phyloP scores from a whole-genome alignment of 92 coral and sea anemone species.

The Scolanthus callimorphus region DNA sequence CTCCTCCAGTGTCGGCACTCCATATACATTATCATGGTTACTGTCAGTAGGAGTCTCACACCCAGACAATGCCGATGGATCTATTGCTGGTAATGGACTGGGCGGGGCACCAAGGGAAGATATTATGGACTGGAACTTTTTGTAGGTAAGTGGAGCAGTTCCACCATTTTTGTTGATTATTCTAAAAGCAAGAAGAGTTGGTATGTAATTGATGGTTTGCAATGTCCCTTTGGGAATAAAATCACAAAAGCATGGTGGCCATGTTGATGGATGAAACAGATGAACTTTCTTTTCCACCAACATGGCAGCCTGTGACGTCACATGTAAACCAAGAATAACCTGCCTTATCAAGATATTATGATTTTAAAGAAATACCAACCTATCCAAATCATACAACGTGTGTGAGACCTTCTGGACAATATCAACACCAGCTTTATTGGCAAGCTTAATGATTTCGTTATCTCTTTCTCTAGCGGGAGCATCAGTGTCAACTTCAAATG shows the following conservation, averaged over 20 bases:
- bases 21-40: constrained; percentile 22
- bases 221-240: not conserved
- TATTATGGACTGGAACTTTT: constrained; percentile 43
- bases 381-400: constrained; percentile 50
- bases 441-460: constrained; percentile 38
- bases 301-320: no score
- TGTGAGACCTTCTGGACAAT: constrained; percentile 46
- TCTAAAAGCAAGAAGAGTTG: constrained; percentile 5
- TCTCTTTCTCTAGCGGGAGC: constrained; percentile 45
- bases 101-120: constrained; percentile 50
- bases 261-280: not conserved
- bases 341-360: no score
- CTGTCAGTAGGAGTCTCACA: constrained; percentile 33
- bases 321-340: no score
- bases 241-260: not conserved
- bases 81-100: constrained; percentile 38
- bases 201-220: constrained; percentile 9
- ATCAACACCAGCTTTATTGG: constrained; percentile 29
- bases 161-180: constrained; percentile 45
- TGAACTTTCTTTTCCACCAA: no score
- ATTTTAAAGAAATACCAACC: no score
- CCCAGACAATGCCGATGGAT: constrained; percentile 14
- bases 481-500: constrained; percentile 62
- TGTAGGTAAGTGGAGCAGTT: constrained; percentile 48
- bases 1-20: constrained; percentile 47